A percentile compares a stretch with the other conserved stretches of the same genome.
Conservation (phyloP, 2,113 vertebrate species). For the Seriola rivoliana region DNA sequence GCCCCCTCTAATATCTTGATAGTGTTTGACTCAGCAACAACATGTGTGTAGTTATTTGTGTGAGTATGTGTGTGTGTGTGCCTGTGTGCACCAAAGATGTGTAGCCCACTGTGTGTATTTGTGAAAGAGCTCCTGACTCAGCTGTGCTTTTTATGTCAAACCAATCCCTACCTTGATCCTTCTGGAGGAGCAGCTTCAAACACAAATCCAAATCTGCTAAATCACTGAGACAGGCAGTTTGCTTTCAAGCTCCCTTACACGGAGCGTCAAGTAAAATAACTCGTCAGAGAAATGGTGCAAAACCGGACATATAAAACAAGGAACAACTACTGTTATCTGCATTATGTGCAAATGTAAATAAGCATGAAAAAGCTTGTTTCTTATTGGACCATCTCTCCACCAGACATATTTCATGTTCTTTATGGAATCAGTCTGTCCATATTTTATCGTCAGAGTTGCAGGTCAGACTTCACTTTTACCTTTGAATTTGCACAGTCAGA, state of each 20-base stretch:
- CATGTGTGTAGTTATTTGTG: neutral
- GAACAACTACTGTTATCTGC: constrained; percentile 1
- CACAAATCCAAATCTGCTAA: constrained; percentile 67
- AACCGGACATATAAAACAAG: neutral
- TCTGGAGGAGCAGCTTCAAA: constrained; percentile 70
- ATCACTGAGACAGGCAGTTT: constrained; percentile 54
- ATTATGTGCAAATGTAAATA: neutral
- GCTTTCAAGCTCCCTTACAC: constrained; percentile 57
- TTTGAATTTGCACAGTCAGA: neutral
- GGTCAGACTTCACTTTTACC: too few species aligned
- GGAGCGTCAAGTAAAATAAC: constrained; percentile 26
- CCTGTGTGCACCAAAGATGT: neutral
- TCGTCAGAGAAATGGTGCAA: constrained; percentile 32
- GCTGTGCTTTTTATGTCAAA: constrained; percentile 64
- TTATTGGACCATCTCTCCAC: neutral
- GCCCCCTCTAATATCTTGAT: neutral
- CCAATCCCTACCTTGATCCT: constrained; percentile 62
- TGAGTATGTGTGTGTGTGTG: neutral
- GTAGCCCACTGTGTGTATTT: constrained; percentile 22
- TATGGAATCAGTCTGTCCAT: neutral
- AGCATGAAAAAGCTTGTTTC: neutral
- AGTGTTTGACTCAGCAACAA: constrained; percentile 44
- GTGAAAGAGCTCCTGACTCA: constrained; percentile 60
- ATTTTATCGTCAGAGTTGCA: neutral
- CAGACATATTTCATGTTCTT: neutral